Conservation (phyloP, 2,113 vertebrate genomes). For the Neodontobutis hainanensis region DNA sequence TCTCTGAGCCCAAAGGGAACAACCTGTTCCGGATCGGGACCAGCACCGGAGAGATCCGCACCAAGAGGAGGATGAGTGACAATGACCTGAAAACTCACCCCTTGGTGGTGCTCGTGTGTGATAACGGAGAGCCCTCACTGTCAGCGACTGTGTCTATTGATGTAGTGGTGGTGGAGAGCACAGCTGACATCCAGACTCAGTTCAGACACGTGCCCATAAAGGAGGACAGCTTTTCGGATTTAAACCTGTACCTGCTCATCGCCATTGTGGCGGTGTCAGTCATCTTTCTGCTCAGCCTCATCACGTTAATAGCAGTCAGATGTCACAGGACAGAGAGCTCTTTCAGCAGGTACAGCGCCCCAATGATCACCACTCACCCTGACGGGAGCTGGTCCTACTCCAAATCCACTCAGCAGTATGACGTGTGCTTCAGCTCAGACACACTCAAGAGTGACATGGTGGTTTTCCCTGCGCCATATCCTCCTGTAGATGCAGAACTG, state of each 20-base stretch:
- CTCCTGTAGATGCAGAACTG: too few species aligned
- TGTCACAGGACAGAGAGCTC: conserved; percentile 49
- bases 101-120: conserved; percentile 60
- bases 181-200: conserved; percentile 49
- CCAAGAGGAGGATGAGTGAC: conserved; percentile 66
- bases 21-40: conserved; percentile 79
- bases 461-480: too few species aligned
- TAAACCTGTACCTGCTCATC: conserved; percentile 64
- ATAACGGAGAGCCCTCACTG: conserved; percentile 65
- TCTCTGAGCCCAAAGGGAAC: conserved; percentile 11
- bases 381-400: too few species aligned
- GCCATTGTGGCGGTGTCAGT: conserved; percentile 56
- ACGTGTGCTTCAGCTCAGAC: too few species aligned
- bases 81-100: conserved; percentile 66
- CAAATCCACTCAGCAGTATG: too few species aligned
- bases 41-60: conserved; percentile 80
- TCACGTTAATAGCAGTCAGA: conserved; percentile 59
- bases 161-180: conserved; percentile 58
- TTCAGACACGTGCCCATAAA: conserved; percentile 51
- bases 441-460: too few species aligned
- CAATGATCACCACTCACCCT: conserved; percentile 1
- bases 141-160: conserved; percentile 66
- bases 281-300: conserved; percentile 63
- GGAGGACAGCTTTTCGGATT: conserved; percentile 57
- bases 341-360: conserved; percentile 58